Base-by-base conservation (phyloP, 2,113 vertebrate genomes). In the Pseudopipra pipra region DNA sequence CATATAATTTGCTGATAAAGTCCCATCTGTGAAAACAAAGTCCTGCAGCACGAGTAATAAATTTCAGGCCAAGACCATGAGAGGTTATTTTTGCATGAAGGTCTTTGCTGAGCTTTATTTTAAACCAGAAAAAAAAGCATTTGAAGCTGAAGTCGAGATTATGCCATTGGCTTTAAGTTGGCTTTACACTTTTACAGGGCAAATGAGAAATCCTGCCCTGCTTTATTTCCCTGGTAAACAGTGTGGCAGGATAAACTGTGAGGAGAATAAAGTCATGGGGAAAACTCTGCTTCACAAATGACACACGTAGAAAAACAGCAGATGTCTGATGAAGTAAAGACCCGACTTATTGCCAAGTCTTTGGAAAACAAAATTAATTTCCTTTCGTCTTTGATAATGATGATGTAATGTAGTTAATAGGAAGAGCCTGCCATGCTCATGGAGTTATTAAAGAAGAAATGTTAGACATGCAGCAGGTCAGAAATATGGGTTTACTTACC, bases 341-440 rank as follows among this genome's bases (percentile, higher is more conserved):
- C 83, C 85, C 91, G 5, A 96, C 95, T 96, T 87, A 94, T 96
- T 98, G 98, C 98, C 98, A 98, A 98, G 98, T 81, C 97, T 97
- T 98, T 98, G 97, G 96, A 98, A 98, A 98, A 98, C 97, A 98
- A 97, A 98, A 98, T 98, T 98, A 98, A 98, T 98, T 98, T 98
- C 98, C 98, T 98, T 98, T 98, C 92, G 55, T 97, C 98, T 98
- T 98, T 98, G 98, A 98, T 98, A 98, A 98, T 97, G 97, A 74
- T 98, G 98, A 98, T 96, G 98, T 98, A 97, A 98, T 98, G 98
- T 86, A 86, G 97, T 96, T 98, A 97, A 96, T 98, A 97, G 97
- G 98, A 98, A 98, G 97, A 97, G 95, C 91, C 97, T 98, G 98
- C 97, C 97, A 97, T 39, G 90, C 96, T 97, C 91, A n/a, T 95